Percentiles rank a stretch among this genome's conserved stretches.
Evolutionary conservation across 2,888 invertebrate species (phyloP).

Genomic region (Athalia circularis): DNA sequence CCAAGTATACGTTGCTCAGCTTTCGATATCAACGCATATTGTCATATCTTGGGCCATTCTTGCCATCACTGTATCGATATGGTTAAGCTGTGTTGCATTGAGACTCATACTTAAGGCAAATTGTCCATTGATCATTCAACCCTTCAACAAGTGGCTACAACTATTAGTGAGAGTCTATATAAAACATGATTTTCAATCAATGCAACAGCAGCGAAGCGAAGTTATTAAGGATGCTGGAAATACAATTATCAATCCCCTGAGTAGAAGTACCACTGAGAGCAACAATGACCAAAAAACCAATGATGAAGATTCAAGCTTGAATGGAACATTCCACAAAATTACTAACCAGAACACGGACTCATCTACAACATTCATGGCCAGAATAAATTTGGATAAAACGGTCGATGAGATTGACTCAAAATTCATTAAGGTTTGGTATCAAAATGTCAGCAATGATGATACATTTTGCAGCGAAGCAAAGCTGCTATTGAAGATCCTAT

Average conservation of each 20-base stretch:
- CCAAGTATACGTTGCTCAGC: conserved; percentile 61
- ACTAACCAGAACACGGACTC: conserved; percentile 10
- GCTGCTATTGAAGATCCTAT: conserved; percentile 71
- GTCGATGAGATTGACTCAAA: conserved; percentile 74
- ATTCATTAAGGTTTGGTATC: conserved; percentile 76
- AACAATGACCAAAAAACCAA: conserved; percentile 19
- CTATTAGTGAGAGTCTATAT: conserved; percentile 51
- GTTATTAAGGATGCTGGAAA: conserved; percentile 27
- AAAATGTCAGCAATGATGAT: conserved; percentile 74
- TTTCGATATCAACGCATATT: conserved; percentile 62
- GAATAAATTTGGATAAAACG: conserved; percentile 63
- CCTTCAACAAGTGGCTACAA: conserved; percentile 60
- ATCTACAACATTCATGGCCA: conserved; percentile 5
- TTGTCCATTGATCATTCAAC: conserved; percentile 59
- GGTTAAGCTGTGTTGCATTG: conserved; percentile 65
- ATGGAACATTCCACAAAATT: background rate
- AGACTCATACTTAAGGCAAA: conserved; percentile 64
- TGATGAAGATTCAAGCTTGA: conserved; percentile 19
- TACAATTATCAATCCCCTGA: conserved; percentile 3
- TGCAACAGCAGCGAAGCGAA: conserved; percentile 29
- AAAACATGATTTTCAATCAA: conserved; percentile 40
- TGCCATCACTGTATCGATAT: conserved; percentile 63
- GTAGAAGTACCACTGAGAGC: conserved; percentile 14
- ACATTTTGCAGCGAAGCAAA: conserved; percentile 74
- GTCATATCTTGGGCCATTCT: conserved; percentile 65